Evolutionary conservation across 2,797 vertebrate species (phyloP), one percentile per base, ranked within the genome.

Genomic region (Glossophaga mutica): DNA sequence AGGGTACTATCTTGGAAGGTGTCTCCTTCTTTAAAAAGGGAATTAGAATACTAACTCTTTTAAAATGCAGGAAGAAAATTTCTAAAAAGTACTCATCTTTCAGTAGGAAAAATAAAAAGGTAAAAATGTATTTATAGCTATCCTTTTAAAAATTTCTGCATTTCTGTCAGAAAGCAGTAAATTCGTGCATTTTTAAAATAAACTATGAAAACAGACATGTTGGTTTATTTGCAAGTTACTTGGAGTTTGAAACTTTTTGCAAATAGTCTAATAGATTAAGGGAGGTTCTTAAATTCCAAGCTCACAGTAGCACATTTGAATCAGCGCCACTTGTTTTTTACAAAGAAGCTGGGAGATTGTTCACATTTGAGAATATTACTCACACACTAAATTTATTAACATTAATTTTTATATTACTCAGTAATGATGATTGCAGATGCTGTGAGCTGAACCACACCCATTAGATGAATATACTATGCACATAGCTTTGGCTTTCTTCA

Each of bases 181-280:
- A 79, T 24, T 55, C 32, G 18, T 91, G 16, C 68, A 87, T 92
- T 86, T 92, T 88, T 70, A 91, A 96, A 94, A 87, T 94, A 62
- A 14, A 76, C 70, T 79, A 84, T 44, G 37, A 91, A 76, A 9
- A 12, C 6, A 65, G n/a, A n/a, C 6, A 16, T 73, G 29, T 67
- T 82, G 29, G 24, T 88, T 94, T 97, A 62, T 89, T 91, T 67
- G 77, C 19, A 73, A 62, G 65, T 94, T 81, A 55, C 85, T 96
- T 97, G 87, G n/a, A 73, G 73, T 68, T 87, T 87, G 29, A 93
- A 94, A 93, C 73, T 79, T 94, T 55, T 9, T 92, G 9, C 89
- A 68, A 74, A 50, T 84, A 78, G 65, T 84, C 44, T 39, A 39
- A 55, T 48, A 90, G 79, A 78, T 87, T 95, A 21, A 94, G 46